phyloP scores from a whole-genome alignment of 2,113 vertebrate genomes.

The Peucedramus taeniatus region DNA sequence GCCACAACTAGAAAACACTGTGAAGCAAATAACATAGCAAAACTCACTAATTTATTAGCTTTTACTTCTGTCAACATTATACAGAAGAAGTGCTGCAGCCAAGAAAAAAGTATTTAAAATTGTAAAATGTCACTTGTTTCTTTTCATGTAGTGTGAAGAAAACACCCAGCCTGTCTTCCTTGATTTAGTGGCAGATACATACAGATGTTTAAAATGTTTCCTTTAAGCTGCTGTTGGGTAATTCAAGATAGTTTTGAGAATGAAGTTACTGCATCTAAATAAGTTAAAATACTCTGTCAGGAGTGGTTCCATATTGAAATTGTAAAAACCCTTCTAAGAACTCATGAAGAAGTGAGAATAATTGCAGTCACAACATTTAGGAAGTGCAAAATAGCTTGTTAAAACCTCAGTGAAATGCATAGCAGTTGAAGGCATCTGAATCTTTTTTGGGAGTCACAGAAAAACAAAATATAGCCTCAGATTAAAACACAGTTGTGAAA shows the following conservation, averaged over 20 bases:
- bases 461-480: background rate
- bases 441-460: background rate
- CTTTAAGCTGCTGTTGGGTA: background rate
- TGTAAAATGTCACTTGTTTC: background rate
- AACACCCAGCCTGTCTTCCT: background rate
- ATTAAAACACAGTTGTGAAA: background rate
- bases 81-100: background rate
- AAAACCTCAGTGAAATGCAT: background rate
- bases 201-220: background rate
- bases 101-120: background rate
- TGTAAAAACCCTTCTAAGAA: conserved; percentile 28
- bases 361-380: conserved; percentile 66
- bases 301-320: conserved; percentile 28
- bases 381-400: conserved; percentile 54
- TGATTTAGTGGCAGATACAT: background rate
- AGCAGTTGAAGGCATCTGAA: background rate
- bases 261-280: background rate
- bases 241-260: background rate
- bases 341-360: conserved; percentile 55
- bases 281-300: conserved; percentile 32
- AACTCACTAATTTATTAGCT: background rate
- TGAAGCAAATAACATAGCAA: background rate
- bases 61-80: background rate
- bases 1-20: too few relatives aligned
- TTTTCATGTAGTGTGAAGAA: background rate